These are phyloP conservation scores for Chelonus insularis DNA, from an alignment of 1,140 invertebrate genomes.

Conservation along the genomic window DNA sequence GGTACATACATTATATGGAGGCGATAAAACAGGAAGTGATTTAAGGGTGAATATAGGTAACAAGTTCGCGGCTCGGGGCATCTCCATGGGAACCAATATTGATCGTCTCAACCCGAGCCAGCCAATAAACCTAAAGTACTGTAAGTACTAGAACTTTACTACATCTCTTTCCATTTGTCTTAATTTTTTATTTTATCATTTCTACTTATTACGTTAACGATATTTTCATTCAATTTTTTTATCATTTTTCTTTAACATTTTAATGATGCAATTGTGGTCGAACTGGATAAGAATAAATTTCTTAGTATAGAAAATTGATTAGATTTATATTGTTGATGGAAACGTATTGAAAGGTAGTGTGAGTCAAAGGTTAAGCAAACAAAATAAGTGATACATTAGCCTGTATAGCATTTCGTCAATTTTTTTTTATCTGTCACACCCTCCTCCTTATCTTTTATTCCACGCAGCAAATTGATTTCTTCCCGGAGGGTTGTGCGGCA, in stretches of 20 bases:
- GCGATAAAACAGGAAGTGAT: conserved; percentile 16
- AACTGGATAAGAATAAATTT: too few species aligned
- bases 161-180: too few species aligned
- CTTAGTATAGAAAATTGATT: too few species aligned
- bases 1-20: not conserved
- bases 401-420: not conserved
- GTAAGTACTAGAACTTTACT: too few species aligned
- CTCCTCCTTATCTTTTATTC: conserved; percentile 33
- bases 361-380: conserved; percentile 37
- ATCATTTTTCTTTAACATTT: too few species aligned
- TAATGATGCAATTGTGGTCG: too few species aligned
- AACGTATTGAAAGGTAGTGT: not conserved
- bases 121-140: conserved; percentile 4
- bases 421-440: not conserved
- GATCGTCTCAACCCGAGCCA: conserved; percentile 3
- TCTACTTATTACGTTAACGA: too few species aligned
- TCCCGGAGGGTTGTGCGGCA: conserved; percentile 11
- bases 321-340: too few species aligned
- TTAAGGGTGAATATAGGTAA: conserved; percentile 17
- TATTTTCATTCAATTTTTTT: too few species aligned
- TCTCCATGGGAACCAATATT: conserved; percentile 19
- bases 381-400: conserved; percentile 43
- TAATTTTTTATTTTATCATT: too few species aligned
- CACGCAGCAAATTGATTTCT: conserved; percentile 34
- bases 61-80: conserved; percentile 13